These are phyloP conservation scores for Pachypsylla venusta DNA, from an alignment of 1,140 invertebrate genomes.

Conservation along the genomic window DNA sequence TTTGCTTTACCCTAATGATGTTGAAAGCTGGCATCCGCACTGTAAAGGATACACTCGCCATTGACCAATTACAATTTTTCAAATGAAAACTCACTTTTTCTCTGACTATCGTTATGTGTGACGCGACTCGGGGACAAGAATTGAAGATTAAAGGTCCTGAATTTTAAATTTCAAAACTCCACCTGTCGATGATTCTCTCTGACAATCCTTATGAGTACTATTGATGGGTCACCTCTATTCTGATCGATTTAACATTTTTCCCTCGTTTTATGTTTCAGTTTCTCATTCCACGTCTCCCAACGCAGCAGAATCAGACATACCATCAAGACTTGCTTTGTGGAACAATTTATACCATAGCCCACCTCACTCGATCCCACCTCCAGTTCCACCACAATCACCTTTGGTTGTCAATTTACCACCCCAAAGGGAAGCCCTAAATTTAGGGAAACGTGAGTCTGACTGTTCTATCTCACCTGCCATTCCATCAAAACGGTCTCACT, in stretches of 20 bases:
- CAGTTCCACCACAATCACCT: not conserved
- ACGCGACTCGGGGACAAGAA: too few relatives aligned
- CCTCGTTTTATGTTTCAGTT: not conserved
- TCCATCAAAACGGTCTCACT: not conserved
- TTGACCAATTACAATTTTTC: too few relatives aligned
- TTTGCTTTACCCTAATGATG: too few relatives aligned
- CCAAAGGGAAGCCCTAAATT: not conserved
- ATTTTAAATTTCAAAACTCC: too few relatives aligned
- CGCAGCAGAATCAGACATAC: not conserved
- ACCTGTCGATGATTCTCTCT: too few relatives aligned
- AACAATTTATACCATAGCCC: slow-evolving; percentile 6
- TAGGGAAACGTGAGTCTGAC: not conserved
- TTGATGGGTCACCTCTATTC: too few relatives aligned
- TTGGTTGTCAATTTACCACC: not conserved
- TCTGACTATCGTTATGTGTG: too few relatives aligned
- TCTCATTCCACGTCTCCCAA: not conserved
- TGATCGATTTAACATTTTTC: not conserved
- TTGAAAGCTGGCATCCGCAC: too few relatives aligned
- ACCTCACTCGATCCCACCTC: not conserved
- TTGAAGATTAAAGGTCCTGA: too few relatives aligned
- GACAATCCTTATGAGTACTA: too few relatives aligned
- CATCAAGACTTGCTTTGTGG: not conserved
- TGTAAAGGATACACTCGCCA: too few relatives aligned
- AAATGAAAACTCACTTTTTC: too few relatives aligned
- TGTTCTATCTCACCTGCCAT: not conserved